Conservation (phyloP, 2,113 vertebrate genomes). For the Sorex araneus region DNA sequence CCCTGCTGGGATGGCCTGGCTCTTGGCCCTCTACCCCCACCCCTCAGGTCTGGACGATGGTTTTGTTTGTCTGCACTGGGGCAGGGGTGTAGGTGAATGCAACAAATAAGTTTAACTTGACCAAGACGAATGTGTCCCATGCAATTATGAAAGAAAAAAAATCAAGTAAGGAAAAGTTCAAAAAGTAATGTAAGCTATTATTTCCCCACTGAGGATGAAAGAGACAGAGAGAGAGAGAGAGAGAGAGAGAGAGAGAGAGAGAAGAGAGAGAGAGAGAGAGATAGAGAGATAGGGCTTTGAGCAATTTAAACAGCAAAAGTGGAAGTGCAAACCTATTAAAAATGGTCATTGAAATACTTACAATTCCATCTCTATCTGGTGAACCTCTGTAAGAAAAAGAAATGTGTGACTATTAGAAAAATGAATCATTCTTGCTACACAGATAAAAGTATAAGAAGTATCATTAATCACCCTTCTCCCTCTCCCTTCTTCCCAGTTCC, state of each 20-base stretch:
- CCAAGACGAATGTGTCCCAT: conserved; percentile 12
- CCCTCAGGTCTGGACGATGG: neutral
- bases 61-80: conserved; percentile 21
- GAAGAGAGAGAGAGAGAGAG: neutral
- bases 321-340: conserved; percentile 21
- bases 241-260: neutral
- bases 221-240: neutral
- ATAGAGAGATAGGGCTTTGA: neutral
- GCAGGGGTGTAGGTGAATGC: conserved; percentile 51
- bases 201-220: neutral
- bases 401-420: conserved; percentile 75
- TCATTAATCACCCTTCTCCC: neutral
- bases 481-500: neutral
- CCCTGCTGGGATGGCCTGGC: conserved; percentile 45
- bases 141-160: conserved; percentile 72
- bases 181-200: neutral
- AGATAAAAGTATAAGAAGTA: conserved; percentile 12
- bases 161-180: neutral
- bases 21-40: neutral
- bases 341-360: conserved; percentile 89
- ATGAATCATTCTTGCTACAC: conserved; percentile 34
- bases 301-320: conserved; percentile 43
- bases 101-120: conserved; percentile 55
- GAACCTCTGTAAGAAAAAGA: conserved; percentile 92
- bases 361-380: conserved; percentile 96